These are phyloP conservation scores for Cinclus mexicanus DNA, from an alignment of 2,113 vertebrate species.

Conservation along the genomic window DNA sequence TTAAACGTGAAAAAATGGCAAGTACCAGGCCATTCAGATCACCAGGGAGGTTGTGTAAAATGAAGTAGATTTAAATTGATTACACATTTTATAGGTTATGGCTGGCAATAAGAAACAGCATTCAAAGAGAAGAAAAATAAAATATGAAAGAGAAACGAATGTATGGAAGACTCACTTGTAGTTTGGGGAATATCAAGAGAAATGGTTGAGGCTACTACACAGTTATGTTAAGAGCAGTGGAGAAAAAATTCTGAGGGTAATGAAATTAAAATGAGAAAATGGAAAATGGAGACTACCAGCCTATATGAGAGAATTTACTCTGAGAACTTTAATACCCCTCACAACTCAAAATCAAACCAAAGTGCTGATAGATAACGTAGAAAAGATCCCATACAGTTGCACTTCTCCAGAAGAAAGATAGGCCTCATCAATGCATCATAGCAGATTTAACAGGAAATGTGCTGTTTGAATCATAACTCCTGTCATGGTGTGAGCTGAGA, in stretches of 20 bases:
- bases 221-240: neutral
- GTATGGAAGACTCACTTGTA: neutral
- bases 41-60: neutral
- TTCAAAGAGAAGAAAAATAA: neutral
- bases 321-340: neutral
- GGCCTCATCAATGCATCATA: neutral
- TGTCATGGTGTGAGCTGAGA: neutral
- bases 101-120: neutral
- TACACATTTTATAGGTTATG: neutral
- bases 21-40: neutral
- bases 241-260: conserved; percentile 1
- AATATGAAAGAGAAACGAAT: neutral
- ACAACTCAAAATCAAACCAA: neutral
- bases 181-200: neutral
- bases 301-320: neutral
- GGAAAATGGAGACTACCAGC: neutral
- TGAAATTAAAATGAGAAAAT: neutral
- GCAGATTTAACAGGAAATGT: neutral
- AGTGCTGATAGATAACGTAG: neutral
- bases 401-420: neutral
- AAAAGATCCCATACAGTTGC: neutral
- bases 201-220: neutral
- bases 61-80: neutral
- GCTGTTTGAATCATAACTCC: neutral
- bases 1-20: neutral